These are phyloP conservation scores for Melanitta fusca DNA, from an alignment of 2,797 vertebrate species.

Conservation along the genomic window DNA sequence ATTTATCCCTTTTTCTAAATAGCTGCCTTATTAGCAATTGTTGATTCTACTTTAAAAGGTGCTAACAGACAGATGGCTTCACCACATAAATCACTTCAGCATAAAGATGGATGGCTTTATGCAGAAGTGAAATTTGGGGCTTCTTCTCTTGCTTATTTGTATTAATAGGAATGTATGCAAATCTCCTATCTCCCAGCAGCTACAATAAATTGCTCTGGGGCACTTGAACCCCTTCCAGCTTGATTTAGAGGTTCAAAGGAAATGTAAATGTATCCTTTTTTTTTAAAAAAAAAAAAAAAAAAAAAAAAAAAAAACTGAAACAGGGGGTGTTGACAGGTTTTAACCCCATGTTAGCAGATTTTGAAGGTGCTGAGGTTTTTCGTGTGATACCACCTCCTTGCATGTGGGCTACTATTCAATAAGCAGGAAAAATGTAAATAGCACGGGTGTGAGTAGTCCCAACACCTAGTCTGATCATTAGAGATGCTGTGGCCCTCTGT, in stretches of 20 bases:
- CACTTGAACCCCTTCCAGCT: constrained; percentile 1
- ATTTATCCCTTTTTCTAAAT: neutral
- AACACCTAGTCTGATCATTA: neutral
- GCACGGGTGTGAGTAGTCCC: neutral
- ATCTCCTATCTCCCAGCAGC: neutral
- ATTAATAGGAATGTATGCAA: constrained; percentile 11
- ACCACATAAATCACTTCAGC: neutral
- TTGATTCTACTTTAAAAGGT: neutral
- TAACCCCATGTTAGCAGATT: neutral
- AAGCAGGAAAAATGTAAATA: neutral
- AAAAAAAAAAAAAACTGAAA: neutral
- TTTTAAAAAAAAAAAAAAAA: neutral
- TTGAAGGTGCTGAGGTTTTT: neutral
- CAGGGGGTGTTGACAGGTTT: neutral
- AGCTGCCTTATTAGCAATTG: neutral
- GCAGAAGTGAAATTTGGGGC: neutral
- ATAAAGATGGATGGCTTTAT: neutral
- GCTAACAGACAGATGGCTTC: neutral
- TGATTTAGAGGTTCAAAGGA: constrained; percentile 34
- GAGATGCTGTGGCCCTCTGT: neutral
- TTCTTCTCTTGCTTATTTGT: neutral
- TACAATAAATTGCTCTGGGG: neutral
- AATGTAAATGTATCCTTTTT: neutral
- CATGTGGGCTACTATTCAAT: neutral
- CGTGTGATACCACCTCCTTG: neutral